Base-by-base conservation (phyloP, 2,113 vertebrate species). In the Xyliphius kryptos region DNA sequence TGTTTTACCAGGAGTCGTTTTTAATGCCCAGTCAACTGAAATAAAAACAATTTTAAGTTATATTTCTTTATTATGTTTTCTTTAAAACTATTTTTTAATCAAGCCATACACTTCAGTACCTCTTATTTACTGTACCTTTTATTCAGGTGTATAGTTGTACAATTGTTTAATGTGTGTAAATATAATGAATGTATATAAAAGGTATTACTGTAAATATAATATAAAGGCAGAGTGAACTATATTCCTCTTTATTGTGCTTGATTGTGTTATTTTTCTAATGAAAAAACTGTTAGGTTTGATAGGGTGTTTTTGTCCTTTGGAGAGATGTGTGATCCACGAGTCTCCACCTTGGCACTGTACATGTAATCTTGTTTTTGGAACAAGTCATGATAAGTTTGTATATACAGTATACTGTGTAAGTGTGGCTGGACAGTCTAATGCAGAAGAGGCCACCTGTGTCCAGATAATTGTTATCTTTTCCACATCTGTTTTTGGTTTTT, bases 91-190 rank as follows among this genome's bases (percentile, higher is more conserved):
- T 5, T 69, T 80, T 83, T 80, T 77, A 79, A 87, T 88, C 86
- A 97, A 97, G 94, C 94, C 94, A 97, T 97, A 97, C 89, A 91
- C 86, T 88, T 91, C 89, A 89, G 92, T 95, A 97, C 94, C 93
- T 97, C 93, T 90, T 73, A 58, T 26, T 56, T 67, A 76, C 88
- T 81, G 84, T 83, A 87, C 80, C 88, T 83, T 89, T 82, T 84
- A 81, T 88, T 89, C 85, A 90, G 91, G 90, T 90, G 88, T 89
- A 81, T 76, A 81, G 74, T 78, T 86, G 83, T 85, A 83, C n/a
- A 86, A 81, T 74, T 81, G 65, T 76, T 80, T 74, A 76, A 72
- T 67, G 58, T 66, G 47, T 80, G 74, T 82, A 71, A 56, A 73
- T 73, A 72, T 72, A 65, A 64, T 67, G n/a, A n/a, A 32, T 32